phyloP scores from a whole-genome alignment of 2,888 invertebrate genomes.

The Pteria penguin region DNA sequence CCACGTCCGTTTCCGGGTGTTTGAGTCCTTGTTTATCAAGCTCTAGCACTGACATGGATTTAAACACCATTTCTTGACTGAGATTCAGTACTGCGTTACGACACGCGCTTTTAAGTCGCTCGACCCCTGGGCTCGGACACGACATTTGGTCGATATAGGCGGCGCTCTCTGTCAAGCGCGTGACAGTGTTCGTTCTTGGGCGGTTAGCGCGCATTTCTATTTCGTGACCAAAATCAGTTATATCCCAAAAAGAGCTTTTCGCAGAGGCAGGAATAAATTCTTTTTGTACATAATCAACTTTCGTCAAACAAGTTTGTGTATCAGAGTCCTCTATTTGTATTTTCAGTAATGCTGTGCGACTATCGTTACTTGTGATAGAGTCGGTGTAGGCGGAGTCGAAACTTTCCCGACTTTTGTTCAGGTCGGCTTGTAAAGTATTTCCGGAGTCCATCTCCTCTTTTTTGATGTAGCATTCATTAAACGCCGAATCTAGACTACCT shows the following conservation, averaged over 20 bases:
- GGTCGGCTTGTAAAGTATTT: not conserved
- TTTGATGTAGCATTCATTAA: not conserved
- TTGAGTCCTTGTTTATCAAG: conserved; percentile 16
- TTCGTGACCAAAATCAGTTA: conserved; percentile 26
- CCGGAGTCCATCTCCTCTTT: not conserved
- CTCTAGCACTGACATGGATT: conserved; percentile 21
- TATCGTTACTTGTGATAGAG: conserved; percentile 33
- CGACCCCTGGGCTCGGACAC: conserved; percentile 25
- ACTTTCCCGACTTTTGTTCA: conserved; percentile 16
- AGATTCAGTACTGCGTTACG: conserved; percentile 34
- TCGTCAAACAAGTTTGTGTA: not conserved
- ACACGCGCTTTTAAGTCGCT: conserved; percentile 32
- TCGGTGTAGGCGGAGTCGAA: conserved; percentile 37
- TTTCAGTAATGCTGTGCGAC: conserved; percentile 31
- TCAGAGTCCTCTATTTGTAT: not conserved
- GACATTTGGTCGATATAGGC: conserved; percentile 39
- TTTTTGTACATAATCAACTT: not conserved
- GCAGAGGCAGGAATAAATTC: not conserved
- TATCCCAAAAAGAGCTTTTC: conserved; percentile 25
- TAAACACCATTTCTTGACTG: conserved; percentile 33
- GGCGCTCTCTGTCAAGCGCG: conserved; percentile 16
- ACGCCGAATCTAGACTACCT: not conserved
- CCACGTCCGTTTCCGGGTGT: conserved; percentile 1
- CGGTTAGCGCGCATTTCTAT: not conserved
- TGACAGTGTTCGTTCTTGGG: not conserved